Conservation (phyloP, 2,888 invertebrate genomes). For the Crossocerus cetratus region DNA sequence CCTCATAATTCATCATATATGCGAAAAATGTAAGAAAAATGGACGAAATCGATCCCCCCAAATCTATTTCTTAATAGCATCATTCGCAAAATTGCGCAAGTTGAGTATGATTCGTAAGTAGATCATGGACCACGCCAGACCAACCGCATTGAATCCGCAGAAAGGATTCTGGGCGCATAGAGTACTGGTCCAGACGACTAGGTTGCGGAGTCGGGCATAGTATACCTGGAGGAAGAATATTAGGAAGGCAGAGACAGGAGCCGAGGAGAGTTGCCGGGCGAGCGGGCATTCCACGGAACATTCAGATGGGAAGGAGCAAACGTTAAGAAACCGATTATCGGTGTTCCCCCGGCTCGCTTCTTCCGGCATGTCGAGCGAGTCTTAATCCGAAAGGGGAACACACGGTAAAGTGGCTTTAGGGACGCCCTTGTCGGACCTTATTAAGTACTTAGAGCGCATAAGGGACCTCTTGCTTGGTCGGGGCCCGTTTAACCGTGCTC, state of each 20-base stretch:
- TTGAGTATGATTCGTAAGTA: too few relatives aligned
- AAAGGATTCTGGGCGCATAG: too few relatives aligned
- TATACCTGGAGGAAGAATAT: background rate
- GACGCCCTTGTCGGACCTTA: constrained; percentile 56
- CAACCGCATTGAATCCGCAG: too few relatives aligned
- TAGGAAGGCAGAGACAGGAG: too few relatives aligned
- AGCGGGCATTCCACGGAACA: constrained; percentile 7
- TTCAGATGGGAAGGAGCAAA: constrained; percentile 6
- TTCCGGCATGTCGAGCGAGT: constrained; percentile 43
- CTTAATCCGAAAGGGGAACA: constrained; percentile 55
- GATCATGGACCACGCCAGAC: too few relatives aligned
- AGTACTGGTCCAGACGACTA: too few relatives aligned
- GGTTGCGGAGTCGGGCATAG: background rate
- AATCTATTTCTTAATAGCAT: too few relatives aligned
- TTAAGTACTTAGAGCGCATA: constrained; percentile 60
- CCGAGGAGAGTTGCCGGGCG: background rate
- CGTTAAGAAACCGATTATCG: constrained; percentile 30
- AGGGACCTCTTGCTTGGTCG: constrained; percentile 46
- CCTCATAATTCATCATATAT: too few relatives aligned
- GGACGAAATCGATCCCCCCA: too few relatives aligned
- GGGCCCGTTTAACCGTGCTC: constrained; percentile 45
- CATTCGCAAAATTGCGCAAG: too few relatives aligned
- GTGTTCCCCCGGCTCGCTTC: constrained; percentile 31
- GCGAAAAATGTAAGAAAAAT: too few relatives aligned
- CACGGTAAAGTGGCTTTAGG: constrained; percentile 54